Percentiles rank a stretch among this genome's conserved stretches.
These are phyloP conservation scores for Rhinoderma darwinii DNA, from an alignment of 2,113 vertebrate genomes.

Conservation along the genomic window DNA sequence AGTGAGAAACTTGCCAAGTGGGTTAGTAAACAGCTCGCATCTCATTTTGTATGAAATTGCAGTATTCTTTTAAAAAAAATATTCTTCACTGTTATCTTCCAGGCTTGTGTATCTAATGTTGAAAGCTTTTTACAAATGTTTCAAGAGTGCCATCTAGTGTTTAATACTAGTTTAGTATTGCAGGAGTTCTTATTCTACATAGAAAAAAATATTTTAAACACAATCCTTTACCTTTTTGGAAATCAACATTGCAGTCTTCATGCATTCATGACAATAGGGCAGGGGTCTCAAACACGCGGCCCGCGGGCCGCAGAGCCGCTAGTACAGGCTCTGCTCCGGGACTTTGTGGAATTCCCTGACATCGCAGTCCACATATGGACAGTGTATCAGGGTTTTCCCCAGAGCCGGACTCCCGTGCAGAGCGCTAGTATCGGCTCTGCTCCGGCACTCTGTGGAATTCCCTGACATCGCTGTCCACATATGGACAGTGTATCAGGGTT, in stretches of 20 bases:
- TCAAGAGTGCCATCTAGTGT: constrained; percentile 2
- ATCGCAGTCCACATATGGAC: too few relatives aligned
- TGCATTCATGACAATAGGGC: too few relatives aligned
- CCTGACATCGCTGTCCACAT: too few relatives aligned
- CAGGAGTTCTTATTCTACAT: not conserved
- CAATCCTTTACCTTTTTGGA: not conserved
- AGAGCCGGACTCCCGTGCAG: too few relatives aligned
- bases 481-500: too few relatives aligned
- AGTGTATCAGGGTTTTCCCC: too few relatives aligned
- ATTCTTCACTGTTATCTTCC: not conserved
- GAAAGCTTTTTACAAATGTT: not conserved
- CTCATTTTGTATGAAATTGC: not conserved
- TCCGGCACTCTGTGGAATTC: too few relatives aligned
- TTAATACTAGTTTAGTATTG: not conserved
- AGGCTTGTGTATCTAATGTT: not conserved
- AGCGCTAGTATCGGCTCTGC: too few relatives aligned
- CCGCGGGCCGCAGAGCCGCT: too few relatives aligned
- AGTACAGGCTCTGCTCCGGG: too few relatives aligned
- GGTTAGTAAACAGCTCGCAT: not conserved
- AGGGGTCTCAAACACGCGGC: too few relatives aligned
- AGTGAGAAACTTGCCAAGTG: not conserved
- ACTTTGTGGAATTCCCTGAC: too few relatives aligned
- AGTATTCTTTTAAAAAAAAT: not conserved
- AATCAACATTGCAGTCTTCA: not conserved
- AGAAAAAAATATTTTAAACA: not conserved